A percentile compares a stretch with the other conserved stretches of the same genome.
Evolutionary conservation across 2,113 vertebrate species (phyloP).

Genomic region (Poicephalus meyeri): DNA sequence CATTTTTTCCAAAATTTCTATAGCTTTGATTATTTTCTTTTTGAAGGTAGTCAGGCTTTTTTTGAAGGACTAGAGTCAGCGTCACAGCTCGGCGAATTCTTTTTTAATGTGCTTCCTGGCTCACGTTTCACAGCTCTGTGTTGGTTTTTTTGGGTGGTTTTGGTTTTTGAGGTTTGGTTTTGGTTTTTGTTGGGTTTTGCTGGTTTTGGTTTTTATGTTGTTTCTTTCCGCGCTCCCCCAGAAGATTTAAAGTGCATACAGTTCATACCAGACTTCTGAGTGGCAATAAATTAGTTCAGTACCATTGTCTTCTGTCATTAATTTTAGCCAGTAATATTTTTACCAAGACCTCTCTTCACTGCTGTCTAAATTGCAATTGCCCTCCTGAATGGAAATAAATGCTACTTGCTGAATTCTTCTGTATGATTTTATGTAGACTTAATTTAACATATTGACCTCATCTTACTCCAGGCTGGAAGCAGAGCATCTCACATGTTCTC

Average conservation of each 20-base stretch:
- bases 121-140: background rate
- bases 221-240: background rate
- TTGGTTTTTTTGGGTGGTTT: background rate
- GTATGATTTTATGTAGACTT: slow-evolving; percentile 32
- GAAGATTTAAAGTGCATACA: background rate
- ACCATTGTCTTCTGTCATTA: background rate
- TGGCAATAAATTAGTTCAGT: background rate
- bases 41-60: background rate
- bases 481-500: slow-evolving; percentile 39
- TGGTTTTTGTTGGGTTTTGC: background rate
- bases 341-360: background rate
- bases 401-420: slow-evolving; percentile 19
- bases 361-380: background rate
- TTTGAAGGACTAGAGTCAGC: background rate
- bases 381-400: background rate
- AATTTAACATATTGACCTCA: slow-evolving; percentile 56
- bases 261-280: background rate
- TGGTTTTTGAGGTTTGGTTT: background rate
- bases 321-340: slow-evolving; percentile 19
- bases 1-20: background rate
- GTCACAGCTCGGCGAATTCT: background rate
- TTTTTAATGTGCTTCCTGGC: background rate
- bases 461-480: slow-evolving; percentile 41
- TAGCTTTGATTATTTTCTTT: background rate
- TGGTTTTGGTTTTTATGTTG: background rate